phyloP scores from a whole-genome alignment of 2,888 invertebrate species.

The Aproaerema taeniolella region DNA sequence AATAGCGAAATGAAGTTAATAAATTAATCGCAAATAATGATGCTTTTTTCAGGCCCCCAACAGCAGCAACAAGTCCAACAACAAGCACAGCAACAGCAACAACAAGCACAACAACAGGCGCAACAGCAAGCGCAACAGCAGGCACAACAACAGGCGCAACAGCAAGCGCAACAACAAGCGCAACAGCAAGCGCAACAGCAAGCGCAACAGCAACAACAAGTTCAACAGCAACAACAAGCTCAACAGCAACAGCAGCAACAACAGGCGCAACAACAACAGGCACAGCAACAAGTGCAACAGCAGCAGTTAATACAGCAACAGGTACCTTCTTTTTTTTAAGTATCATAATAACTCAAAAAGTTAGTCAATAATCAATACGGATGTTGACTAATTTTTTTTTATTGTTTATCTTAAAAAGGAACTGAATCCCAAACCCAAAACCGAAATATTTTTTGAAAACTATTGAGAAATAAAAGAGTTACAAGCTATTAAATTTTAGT shows the following conservation, averaged over 20 bases:
- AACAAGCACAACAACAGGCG: constrained; percentile 34
- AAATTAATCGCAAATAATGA: too few species aligned
- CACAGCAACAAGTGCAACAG: constrained; percentile 23
- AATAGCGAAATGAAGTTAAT: too few species aligned
- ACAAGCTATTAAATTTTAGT: too few species aligned
- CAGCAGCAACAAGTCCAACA: constrained; percentile 24
- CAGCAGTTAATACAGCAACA: constrained; percentile 34
- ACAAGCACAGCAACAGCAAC: constrained; percentile 33
- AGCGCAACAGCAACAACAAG: constrained; percentile 25
- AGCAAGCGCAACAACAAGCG: constrained; percentile 27
- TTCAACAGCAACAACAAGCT: constrained; percentile 36
- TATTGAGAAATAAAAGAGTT: too few species aligned
- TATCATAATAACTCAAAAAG: too few species aligned
- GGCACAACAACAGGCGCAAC: constrained; percentile 27
- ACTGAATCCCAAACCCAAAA: too few species aligned
- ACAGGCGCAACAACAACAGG: constrained; percentile 35
- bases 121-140: constrained; percentile 40
- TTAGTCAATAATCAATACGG: too few species aligned
- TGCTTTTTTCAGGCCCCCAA: constrained; percentile 27
- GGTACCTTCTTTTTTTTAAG: too few species aligned
- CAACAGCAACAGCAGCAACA: constrained; percentile 26
- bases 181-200: constrained; percentile 31
- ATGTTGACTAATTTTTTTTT: too few species aligned
- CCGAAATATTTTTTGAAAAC: too few species aligned
- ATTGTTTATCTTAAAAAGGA: too few species aligned